phyloP scores from a whole-genome alignment of 1,140 invertebrate genomes.

The Adelges cooleyi region DNA sequence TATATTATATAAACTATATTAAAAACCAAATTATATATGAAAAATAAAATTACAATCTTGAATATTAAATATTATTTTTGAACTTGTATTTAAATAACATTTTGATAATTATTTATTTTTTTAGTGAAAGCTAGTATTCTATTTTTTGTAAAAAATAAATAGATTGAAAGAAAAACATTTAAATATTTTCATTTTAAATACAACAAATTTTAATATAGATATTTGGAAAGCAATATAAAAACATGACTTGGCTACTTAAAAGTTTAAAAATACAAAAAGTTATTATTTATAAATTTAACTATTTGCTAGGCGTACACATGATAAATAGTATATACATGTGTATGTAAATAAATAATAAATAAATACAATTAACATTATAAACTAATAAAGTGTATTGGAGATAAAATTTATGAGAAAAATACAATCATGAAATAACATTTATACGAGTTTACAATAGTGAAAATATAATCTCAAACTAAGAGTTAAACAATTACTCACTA shows the following conservation, averaged over 20 bases:
- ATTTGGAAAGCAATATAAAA: slow-evolving; percentile 2
- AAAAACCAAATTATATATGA: too few relatives aligned
- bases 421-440: not conserved
- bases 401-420: not conserved
- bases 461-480: not conserved
- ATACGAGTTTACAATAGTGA: not conserved
- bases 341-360: slow-evolving; percentile 5
- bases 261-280: slow-evolving; percentile 14
- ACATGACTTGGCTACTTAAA: slow-evolving; percentile 6
- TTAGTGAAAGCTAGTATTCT: too few relatives aligned
- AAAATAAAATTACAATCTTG: too few relatives aligned
- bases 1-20: too few relatives aligned
- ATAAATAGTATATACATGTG: not conserved
- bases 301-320: not conserved
- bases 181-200: too few relatives aligned
- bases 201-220: too few relatives aligned
- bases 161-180: too few relatives aligned
- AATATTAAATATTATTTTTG: too few relatives aligned
- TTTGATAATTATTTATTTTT: too few relatives aligned
- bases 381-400: not conserved
- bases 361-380: not conserved
- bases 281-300: slow-evolving; percentile 13
- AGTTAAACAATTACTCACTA: not conserved
- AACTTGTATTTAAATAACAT: too few relatives aligned
- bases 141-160: too few relatives aligned